Evolutionary conservation across 2,888 invertebrate genomes (phyloP).

Genomic region (Clanis bilineata): DNA sequence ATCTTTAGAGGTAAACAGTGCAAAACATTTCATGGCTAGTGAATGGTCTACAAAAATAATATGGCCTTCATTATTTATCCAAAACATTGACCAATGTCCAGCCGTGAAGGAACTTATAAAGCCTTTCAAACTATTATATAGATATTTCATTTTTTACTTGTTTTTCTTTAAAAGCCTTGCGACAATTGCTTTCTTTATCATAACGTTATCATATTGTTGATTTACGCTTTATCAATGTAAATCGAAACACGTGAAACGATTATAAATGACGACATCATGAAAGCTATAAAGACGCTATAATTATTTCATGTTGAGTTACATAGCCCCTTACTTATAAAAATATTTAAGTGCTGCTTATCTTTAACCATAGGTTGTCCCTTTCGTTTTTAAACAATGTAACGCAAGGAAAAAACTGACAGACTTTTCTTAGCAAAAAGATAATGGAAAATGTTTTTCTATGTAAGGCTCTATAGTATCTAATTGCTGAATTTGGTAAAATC

Average conservation of each 20-base stretch:
- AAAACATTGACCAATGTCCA: slow-evolving; percentile 19
- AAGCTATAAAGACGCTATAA: neutral
- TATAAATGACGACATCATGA: neutral
- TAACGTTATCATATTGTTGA: neutral
- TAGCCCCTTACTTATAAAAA: no score
- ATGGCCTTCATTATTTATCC: slow-evolving; percentile 32
- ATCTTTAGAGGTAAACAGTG: slow-evolving; percentile 64
- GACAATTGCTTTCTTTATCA: neutral
- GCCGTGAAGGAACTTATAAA: neutral
- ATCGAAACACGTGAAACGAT: slow-evolving; percentile 7
- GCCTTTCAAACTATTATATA: no score
- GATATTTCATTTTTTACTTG: neutral
- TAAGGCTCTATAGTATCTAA: no score
- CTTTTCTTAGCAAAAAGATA: no score
- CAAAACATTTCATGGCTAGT: slow-evolving; percentile 4
- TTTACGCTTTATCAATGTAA: neutral
- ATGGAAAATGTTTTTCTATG: no score
- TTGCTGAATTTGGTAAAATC: neutral
- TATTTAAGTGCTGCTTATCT: no score
- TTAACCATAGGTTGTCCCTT: no score
- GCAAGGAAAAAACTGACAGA: no score
- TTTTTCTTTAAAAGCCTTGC: neutral
- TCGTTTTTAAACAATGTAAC: no score
- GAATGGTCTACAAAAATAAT: slow-evolving; percentile 29
- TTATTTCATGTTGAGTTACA: no score